Evolutionary conservation across 1,140 invertebrate species (phyloP).

Genomic region (Mamestra configurata): DNA sequence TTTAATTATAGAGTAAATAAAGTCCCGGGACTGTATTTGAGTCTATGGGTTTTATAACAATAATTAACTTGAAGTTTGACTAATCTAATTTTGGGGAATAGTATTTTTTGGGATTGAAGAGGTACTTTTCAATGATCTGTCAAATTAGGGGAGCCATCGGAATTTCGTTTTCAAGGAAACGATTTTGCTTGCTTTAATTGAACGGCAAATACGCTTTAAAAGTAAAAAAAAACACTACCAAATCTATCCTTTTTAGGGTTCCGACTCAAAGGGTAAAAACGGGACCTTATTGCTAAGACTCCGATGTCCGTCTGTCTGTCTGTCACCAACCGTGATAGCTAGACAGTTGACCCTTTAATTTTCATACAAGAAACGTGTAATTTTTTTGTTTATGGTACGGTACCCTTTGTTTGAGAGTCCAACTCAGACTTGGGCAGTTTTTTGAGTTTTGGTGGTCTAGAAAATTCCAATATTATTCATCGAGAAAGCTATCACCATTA

Average conservation of each 20-base stretch:
- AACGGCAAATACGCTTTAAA: not conserved
- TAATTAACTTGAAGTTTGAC: conserved; percentile 27
- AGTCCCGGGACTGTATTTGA: conserved; percentile 8
- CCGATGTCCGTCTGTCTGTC: no score
- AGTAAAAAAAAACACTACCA: not conserved
- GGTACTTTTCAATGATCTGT: conserved; percentile 9
- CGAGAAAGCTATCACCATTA: no score
- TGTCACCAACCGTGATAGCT: no score
- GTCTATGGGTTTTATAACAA: conserved; percentile 6
- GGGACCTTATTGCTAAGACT: no score
- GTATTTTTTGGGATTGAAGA: conserved; percentile 14
- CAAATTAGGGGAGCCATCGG: conserved; percentile 3
- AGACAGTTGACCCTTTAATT: no score
- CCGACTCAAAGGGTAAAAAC: no score
- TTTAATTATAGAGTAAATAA: conserved; percentile 84
- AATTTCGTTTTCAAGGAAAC: not conserved
- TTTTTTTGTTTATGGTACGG: no score
- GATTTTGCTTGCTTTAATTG: not conserved
- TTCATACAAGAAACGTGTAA: no score
- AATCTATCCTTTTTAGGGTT: not conserved
- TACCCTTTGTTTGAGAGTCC: no score
- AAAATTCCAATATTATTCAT: no score
- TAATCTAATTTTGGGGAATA: conserved; percentile 42
- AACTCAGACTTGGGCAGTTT: no score
- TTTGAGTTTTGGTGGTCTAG: no score